Base-by-base conservation (phyloP, 2,888 invertebrate species). In the Pseudococcus viburni region DNA sequence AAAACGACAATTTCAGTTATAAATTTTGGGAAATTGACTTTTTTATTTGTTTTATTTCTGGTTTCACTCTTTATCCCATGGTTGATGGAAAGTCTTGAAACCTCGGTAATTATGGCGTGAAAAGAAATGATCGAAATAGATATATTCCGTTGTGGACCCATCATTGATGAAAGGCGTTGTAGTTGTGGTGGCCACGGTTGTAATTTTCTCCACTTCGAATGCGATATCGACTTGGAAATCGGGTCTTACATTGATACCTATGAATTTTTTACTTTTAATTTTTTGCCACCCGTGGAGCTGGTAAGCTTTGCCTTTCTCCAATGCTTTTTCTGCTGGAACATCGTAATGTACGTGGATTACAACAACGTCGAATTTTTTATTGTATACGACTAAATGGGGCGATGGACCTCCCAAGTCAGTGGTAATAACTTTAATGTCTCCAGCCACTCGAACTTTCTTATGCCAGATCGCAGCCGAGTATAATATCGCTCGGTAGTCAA, bases 221-320 rank as follows among this genome's bases (percentile, higher is more conserved):
- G 33, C 33, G 8, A 73, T 17, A 73, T 73, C 73, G 0, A 73
- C 17, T 15, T 73, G 12, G 17, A 73, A 73, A 73, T 73, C 73
- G 0, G 73, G 17, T 5, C 73, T 33, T 0, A 73, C 73, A 33
- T 73, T 73, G 15, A 73, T 73, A 73, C 73, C 73, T 0, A 73
- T 12, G 33, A 73, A 73, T 73, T 73, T 73, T 12, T 73, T 73
- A 33, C 73, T 73, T 15, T 7, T 73, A 12, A 73, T 73, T 73
- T 73, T 73, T 73, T 33, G 6, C 33, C 6, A 33, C 33, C 33
- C 33, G 5, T 73, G 33, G 39, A 73, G 73, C 1, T 73, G 1
- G 17, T 73, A 73, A 5, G 26, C 33, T 73, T 73, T 73, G 26
- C 33, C 73, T 6, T 73, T 33, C 5, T 73, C 15, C 73, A 73